Evolutionary conservation across 2,113 vertebrate species (phyloP), one percentile per base, ranked within the genome.

Genomic region (Oostethus manadensis): DNA sequence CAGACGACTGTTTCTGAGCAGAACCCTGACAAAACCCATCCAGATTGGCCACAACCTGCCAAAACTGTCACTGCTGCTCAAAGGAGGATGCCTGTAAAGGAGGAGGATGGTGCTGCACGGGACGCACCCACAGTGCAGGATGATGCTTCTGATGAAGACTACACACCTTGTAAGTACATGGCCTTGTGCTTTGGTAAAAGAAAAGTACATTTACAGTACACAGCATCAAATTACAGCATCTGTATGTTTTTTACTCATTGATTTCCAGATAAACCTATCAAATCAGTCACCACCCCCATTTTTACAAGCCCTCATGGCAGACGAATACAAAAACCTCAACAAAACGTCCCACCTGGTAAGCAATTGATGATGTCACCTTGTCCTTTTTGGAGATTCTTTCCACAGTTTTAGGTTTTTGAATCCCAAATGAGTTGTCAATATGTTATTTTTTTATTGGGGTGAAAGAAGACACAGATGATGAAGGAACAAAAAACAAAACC

Each of bases 301-400:
- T 87, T 83, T 62, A 72, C 86, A 51, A 90, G 81, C 64, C 88
- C 85, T 21, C 80, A 89, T 0, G 87, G 88, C 53, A 86, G 86
- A 71, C 88, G 87, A 65, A 81, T 87, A 60, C 80, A 87, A 69
- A 88, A 80, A 63, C 69, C 79, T 40, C 68, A 60, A 13, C 62
- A 73, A 17, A 68, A 79, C 56, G 78, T 78, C 45, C 60, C 79
- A 46, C 63, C 75, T 21, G 87, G 90, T 91, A 79, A 86, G 70
- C 9, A 18, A 9, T 47, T 3, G 6, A 8, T 47, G 29, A 1
- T 49, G 17, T n/a, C 48, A 18, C 0, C 10, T 35, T 33, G 15
- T 51, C 16, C 16, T 5, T n/a, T 51, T 17, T 20, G 49, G 6
- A 16, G 15, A 35, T 11, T 35, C 23, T 4, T 21, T 50, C n/a